Conservation (phyloP, 2,113 vertebrate species). For the Indicator indicator region DNA sequence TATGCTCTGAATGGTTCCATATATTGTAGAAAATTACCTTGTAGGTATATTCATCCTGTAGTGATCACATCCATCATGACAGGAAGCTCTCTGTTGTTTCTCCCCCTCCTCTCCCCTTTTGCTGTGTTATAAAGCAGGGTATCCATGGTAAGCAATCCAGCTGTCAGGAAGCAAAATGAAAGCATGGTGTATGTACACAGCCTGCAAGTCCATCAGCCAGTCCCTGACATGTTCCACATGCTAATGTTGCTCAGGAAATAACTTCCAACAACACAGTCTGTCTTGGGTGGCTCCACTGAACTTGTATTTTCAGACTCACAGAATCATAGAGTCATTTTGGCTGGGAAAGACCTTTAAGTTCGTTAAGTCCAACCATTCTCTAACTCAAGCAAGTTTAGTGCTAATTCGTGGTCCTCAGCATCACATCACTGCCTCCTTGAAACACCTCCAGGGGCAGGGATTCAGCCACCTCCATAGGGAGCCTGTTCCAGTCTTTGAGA, state of each 20-base stretch:
- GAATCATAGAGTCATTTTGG: no score
- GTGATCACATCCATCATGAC: background rate
- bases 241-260: conserved; percentile 36
- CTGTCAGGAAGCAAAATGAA: conserved; percentile 48
- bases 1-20: background rate
- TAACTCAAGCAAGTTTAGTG: no score
- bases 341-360: no score
- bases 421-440: no score
- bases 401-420: no score
- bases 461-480: no score
- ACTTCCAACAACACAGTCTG: background rate
- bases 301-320: background rate
- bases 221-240: background rate
- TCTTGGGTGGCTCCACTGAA: conserved; percentile 5
- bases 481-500: no score
- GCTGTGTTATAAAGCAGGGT: background rate
- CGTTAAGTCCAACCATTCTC: no score
- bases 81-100: background rate
- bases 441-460: no score
- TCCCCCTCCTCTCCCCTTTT: background rate
- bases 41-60: background rate
- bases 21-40: background rate
- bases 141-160: background rate
- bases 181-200: conserved; percentile 4
- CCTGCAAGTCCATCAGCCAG: conserved; percentile 24